Evolutionary conservation across 2,888 invertebrate species (phyloP).

Genomic region (Furcula furcula): DNA sequence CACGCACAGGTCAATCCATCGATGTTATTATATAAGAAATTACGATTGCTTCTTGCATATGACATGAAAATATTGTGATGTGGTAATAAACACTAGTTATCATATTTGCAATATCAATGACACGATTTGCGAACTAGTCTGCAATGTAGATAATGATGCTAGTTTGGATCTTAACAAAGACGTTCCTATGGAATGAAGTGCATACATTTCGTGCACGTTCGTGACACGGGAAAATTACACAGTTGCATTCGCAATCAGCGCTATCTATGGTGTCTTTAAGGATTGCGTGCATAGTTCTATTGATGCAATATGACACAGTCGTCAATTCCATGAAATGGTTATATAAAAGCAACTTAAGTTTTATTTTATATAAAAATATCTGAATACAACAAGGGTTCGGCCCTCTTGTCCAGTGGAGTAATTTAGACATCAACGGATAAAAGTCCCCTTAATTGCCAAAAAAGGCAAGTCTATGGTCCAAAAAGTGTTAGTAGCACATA

Average conservation of each 20-base stretch:
- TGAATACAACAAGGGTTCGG: no score
- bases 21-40: constrained; percentile 28
- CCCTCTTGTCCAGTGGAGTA: no score
- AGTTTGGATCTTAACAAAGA: constrained; percentile 27
- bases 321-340: constrained; percentile 56
- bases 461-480: no score
- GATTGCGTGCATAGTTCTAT: constrained; percentile 67
- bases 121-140: constrained; percentile 18
- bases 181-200: constrained; percentile 27
- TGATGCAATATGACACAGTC: constrained; percentile 74
- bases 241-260: constrained; percentile 57
- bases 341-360: no score
- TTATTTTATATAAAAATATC: no score
- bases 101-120: constrained; percentile 25
- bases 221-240: constrained; percentile 61
- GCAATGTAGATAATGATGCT: constrained; percentile 22
- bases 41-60: constrained; percentile 6
- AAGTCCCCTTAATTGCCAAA: no score
- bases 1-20: no score
- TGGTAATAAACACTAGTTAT: constrained; percentile 32
- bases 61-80: constrained; percentile 16
- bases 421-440: no score
- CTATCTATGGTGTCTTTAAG: constrained; percentile 62
- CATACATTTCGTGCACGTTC: constrained; percentile 36
- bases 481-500: no score